A percentile compares a stretch with the other conserved stretches of the same genome.
phyloP scores from a whole-genome alignment of 1,140 invertebrate genomes.

The Chrysopa pallens region DNA sequence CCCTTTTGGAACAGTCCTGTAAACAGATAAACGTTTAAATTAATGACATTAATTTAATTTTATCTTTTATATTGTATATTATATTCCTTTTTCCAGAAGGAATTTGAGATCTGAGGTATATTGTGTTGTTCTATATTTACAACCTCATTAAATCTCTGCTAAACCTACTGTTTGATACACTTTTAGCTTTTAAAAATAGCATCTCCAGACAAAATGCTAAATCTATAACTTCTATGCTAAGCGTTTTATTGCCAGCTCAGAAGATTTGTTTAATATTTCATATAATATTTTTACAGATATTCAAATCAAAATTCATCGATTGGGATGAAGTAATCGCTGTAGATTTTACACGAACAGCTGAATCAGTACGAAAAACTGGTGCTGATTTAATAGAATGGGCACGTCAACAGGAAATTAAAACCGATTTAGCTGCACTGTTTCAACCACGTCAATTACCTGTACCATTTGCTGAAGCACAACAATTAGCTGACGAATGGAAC shows the following conservation, averaged over 20 bases:
- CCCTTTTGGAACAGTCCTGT: too few species aligned
- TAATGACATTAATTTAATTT: too few species aligned
- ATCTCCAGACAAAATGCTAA: not conserved
- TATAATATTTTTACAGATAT: conserved; percentile 44
- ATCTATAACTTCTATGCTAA: conserved; percentile 1
- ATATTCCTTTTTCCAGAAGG: too few species aligned
- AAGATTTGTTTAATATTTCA: too few species aligned
- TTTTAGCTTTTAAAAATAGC: not conserved
- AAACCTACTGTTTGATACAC: not conserved
- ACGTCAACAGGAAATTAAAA: conserved; percentile 72
- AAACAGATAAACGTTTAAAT: too few species aligned
- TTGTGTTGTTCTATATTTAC: too few species aligned
- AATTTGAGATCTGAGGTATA: too few species aligned
- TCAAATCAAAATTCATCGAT: conserved; percentile 92
- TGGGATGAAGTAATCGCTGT: conserved; percentile 99
- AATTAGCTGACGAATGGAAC: conserved; percentile 87
- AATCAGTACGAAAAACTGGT: conserved; percentile 89
- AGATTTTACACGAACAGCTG: conserved; percentile 95
- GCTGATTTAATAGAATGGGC: conserved; percentile 92
- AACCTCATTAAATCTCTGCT: too few species aligned
- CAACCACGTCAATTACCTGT: conserved; percentile 88
- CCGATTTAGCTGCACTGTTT: conserved; percentile 89
- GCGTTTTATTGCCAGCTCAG: not conserved
- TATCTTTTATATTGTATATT: too few species aligned
- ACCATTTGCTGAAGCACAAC: conserved; percentile 67